A percentile compares a stretch with the other conserved stretches of the same genome.
Conservation (phyloP, 2,888 invertebrate species). For the Yponomeuta cagnagella region DNA sequence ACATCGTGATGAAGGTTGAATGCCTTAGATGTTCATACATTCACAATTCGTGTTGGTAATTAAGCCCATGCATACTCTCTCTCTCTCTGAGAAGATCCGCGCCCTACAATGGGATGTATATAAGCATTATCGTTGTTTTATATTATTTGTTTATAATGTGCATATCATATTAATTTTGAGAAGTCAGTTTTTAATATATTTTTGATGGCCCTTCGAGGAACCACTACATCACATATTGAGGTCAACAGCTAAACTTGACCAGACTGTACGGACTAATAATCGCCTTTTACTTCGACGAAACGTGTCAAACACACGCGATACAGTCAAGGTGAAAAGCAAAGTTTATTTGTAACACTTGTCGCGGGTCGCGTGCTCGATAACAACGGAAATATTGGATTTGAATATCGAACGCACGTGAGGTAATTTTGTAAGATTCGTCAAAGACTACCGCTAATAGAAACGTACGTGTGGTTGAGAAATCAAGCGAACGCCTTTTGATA, state of each 20-base stretch:
- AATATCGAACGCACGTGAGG: neutral
- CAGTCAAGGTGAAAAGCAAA: neutral
- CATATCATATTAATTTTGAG: too few relatives aligned
- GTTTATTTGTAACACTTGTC: neutral
- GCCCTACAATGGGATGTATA: too few relatives aligned
- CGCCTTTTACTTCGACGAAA: neutral
- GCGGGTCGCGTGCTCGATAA: neutral
- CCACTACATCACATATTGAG: neutral
- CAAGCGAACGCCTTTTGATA: neutral
- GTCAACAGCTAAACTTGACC: neutral
- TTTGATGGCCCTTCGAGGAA: neutral
- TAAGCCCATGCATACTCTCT: too few relatives aligned
- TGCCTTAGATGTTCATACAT: too few relatives aligned
- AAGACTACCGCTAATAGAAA: neutral
- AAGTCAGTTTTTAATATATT: neutral
- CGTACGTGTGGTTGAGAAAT: neutral
- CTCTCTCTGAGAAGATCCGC: too few relatives aligned
- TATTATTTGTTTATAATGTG: too few relatives aligned
- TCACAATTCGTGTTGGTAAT: too few relatives aligned
- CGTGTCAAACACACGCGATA: neutral
- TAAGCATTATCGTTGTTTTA: too few relatives aligned
- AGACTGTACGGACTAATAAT: neutral
- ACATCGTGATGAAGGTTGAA: too few relatives aligned
- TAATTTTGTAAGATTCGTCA: neutral
- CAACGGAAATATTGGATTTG: neutral